Conservation (phyloP, 2,113 vertebrate genomes). For the Rhinoptilus africanus region DNA sequence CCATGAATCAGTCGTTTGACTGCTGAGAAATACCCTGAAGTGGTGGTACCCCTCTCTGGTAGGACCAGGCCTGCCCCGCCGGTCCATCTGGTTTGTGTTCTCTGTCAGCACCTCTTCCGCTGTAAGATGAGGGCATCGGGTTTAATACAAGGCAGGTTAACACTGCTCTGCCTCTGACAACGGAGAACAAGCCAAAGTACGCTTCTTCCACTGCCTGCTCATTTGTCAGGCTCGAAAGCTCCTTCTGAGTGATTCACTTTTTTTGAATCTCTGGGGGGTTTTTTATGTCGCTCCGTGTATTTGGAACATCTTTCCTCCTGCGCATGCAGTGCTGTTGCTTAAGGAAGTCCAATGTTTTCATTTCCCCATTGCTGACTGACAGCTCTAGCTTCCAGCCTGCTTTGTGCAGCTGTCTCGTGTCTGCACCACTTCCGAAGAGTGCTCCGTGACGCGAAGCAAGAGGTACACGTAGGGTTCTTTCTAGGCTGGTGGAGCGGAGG, state of each 20-base stretch:
- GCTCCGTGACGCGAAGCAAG: not conserved
- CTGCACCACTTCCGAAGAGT: not conserved
- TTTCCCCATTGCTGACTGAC: not conserved
- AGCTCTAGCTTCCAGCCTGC: not conserved
- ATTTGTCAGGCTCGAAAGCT: not conserved
- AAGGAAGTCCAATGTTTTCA: not conserved
- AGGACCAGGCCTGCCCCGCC: not conserved
- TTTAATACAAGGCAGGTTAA: not conserved
- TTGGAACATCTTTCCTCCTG: not conserved
- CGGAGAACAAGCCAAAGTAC: not conserved
- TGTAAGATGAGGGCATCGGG: not conserved
- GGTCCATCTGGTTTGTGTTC: not conserved
- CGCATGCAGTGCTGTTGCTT: not conserved
- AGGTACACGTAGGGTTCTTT: not conserved
- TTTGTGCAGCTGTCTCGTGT: rapidly evolving
- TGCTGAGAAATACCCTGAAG: not conserved
- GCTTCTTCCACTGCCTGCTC: not conserved
- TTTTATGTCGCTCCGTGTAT: not conserved
- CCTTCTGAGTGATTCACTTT: not conserved
- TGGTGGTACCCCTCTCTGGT: not conserved
- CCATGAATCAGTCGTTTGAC: not conserved
- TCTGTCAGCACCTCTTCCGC: rapidly evolving
- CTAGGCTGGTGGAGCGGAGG: not conserved
- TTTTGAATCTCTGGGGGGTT: not conserved
- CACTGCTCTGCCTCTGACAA: not conserved